Conservation (phyloP, 2,797 vertebrate species). For the Atherinosoma microstoma region DNA sequence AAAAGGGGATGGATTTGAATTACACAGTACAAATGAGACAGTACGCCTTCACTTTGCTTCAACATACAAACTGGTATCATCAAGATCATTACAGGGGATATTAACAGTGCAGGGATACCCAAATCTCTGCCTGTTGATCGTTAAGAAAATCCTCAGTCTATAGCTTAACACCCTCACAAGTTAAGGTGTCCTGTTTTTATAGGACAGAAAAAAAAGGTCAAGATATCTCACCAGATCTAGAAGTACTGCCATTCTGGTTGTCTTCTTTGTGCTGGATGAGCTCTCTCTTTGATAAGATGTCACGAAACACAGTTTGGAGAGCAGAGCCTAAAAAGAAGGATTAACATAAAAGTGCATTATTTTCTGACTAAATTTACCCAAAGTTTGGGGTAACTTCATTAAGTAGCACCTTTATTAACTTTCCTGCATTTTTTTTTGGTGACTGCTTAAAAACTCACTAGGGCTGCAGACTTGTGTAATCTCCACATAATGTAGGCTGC, state of each 20-base stretch:
- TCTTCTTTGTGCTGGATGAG: slow-evolving; percentile 58
- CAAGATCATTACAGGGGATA: neutral
- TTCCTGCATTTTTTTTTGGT: neutral
- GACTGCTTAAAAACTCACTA: no score
- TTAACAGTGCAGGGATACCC: neutral
- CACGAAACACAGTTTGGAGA: slow-evolving; percentile 38
- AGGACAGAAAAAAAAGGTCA: neutral
- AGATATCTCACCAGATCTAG: slow-evolving; percentile 73
- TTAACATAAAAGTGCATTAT: neutral
- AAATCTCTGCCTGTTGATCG: neutral
- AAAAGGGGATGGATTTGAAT: slow-evolving; percentile 9
- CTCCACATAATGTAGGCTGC: neutral
- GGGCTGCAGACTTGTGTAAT: neutral
- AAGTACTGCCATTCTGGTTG: slow-evolving; percentile 67
- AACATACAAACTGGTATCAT: neutral
- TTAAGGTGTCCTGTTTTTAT: neutral
- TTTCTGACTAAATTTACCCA: neutral
- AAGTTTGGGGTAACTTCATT: neutral
- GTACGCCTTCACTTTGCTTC: neutral
- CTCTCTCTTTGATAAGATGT: slow-evolving; percentile 67
- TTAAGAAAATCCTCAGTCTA: no score
- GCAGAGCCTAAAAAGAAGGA: slow-evolving; percentile 33
- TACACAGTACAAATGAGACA: neutral
- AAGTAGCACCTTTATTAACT: neutral
- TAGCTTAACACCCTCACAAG: neutral